These are phyloP conservation scores for Nasonovia ribisnigri DNA, from an alignment of 2,888 invertebrate species.

Conservation along the genomic window DNA sequence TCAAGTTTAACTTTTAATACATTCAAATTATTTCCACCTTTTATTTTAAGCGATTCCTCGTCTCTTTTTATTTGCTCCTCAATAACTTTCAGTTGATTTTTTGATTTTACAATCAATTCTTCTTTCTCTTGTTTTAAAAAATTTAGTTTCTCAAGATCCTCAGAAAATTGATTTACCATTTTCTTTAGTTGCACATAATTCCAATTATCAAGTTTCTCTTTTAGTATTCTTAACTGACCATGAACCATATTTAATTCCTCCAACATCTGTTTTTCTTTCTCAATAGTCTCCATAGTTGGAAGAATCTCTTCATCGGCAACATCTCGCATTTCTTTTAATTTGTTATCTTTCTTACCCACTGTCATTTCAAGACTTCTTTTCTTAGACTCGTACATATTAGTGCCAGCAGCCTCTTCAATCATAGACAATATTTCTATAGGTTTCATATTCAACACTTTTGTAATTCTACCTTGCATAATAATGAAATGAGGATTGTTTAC, in stretches of 20 bases:
- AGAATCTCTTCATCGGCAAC: slow-evolving; percentile 54
- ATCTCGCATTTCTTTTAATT: slow-evolving; percentile 78
- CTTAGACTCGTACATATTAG: slow-evolving; percentile 95
- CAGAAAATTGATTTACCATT: slow-evolving; percentile 68
- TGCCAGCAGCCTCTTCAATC: slow-evolving; percentile 99
- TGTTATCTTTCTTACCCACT: slow-evolving; percentile 93
- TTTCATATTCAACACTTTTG: slow-evolving; percentile 99
- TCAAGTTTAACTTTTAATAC: slow-evolving; percentile 47
- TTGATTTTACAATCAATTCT: slow-evolving; percentile 73
- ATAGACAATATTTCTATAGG: slow-evolving; percentile 95
- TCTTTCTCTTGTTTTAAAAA: slow-evolving; percentile 71
- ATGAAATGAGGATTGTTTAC: slow-evolving; percentile 99
- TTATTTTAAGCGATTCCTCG: not conserved
- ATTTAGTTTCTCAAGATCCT: slow-evolving; percentile 72
- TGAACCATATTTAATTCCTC: slow-evolving; percentile 54
- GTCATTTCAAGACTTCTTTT: slow-evolving; percentile 87
- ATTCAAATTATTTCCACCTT: not conserved
- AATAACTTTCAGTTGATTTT: slow-evolving; percentile 75
- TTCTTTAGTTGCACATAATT: slow-evolving; percentile 10
- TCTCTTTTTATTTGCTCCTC: slow-evolving; percentile 69
- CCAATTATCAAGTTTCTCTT: slow-evolving; percentile 43
- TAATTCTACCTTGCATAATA: slow-evolving; percentile 99
- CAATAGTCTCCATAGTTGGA: slow-evolving; percentile 43
- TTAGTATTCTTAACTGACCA: slow-evolving; percentile 18
- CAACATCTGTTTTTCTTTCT: slow-evolving; percentile 56